Base-by-base conservation (phyloP, 2,888 invertebrate genomes). In the Trisateles emortualis region DNA sequence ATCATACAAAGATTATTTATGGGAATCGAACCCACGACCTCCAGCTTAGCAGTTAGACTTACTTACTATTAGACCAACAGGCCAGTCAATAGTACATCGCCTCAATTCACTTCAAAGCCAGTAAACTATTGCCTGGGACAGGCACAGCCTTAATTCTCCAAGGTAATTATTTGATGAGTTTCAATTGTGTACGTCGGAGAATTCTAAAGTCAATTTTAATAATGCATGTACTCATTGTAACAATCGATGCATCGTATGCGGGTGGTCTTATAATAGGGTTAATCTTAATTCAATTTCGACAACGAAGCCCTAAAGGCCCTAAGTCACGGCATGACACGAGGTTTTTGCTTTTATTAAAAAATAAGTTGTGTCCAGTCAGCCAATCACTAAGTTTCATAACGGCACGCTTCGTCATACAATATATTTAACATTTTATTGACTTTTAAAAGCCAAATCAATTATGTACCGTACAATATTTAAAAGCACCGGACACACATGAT, bases 261-360 rank as follows among this genome's bases (percentile, higher is more conserved):
- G 88, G 89, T 88, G 84, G 83, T 83, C 84, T 62, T 50, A 66
- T 74, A 72, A 81, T 78, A 79, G 80, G 80, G 82, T 84, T 84
- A 83, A 84, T 81, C 78, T 81, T 72, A 76, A 86, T 81, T 81
- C 74, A 76, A 76, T 83, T 83, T 78, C 58, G 65, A 72, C 76
- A 78, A 78, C 77, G 66, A 76, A 77, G 19, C 33, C 22, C 48
- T 53, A 17, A 44, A 65, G 55, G 46, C 46, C 51, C 52, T 52
- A 52, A 58, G 55, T 51, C 52, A 52, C 51, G 8, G 48, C 46
- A 47, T 71, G 70, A 71, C 65, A 58, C 22, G 60, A n/a, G 22
- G 16, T 42, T 64, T 67, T 59, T 51, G 22, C 16, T 48, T 53
- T 46, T 32, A 64, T 57, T 70, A 50, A 54, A 55, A 42, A 54